Base-by-base conservation (phyloP, 2,888 invertebrate genomes). In the Drosophila greeni region DNA sequence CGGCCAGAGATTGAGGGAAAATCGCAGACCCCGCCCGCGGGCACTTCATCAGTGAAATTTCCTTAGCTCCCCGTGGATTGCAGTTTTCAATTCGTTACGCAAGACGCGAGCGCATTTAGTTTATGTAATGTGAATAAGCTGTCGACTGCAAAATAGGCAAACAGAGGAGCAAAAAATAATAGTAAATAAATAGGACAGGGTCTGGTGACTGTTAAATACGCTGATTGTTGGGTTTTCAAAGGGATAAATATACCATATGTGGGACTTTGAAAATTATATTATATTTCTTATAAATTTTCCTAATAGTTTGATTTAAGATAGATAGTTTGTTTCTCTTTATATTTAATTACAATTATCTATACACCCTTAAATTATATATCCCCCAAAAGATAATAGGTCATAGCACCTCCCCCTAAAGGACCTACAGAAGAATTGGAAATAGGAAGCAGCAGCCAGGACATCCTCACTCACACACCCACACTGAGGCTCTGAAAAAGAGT, bases 121-220 rank as follows among this genome's bases (percentile, higher is more conserved):
- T 84, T 84, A 82, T 84, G 70, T 80, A 84, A 82, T 77, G 74
- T 73, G 84, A 82, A 82, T 82, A 82, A 82, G 82, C 82, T 80
- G 74, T 68, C 60, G 66, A 58, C 55, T 54, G 14, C 29, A 23
- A 65, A 65, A 55, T 37, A 36, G 70, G 73, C 71, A 70, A 67
- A 57, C 53, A 51, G 31, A n/a, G 7, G 37, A n/a, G 12, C 2
- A 20, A 16, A 36, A 23, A 61, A n/a, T n/a, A 61, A 62, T 40
- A 8, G 12, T 18, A n/a, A 26, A 23, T n/a, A 49, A 49, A 49
- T 12, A 8, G 11, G 5, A 9, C 1, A 2, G n/a, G 6, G 12
- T 4, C 12, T 12, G 9, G n/a, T 2, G 12, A 55, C 52, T 37
- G 3, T 26, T 12, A 18, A 26, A 55, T 23, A 52, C 36, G 12